Evolutionary conservation across 2,797 vertebrate species (phyloP), one percentile per base, ranked within the genome.

Genomic region (Clamator glandarius): DNA sequence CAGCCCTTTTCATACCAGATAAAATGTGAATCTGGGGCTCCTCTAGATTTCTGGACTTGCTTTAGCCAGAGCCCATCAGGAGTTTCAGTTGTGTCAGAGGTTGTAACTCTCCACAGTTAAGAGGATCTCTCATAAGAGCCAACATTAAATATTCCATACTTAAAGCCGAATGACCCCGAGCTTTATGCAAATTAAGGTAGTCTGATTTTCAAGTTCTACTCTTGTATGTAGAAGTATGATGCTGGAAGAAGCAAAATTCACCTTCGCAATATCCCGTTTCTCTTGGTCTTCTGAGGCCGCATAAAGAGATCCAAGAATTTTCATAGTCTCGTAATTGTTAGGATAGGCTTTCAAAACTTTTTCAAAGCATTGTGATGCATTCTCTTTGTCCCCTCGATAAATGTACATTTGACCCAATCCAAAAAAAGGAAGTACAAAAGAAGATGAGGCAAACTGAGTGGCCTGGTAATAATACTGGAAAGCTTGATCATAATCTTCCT

Each of bases 381-480:
- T 99, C 95, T 99, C 99, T 94, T 99, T 99, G 97, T 99, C 99
- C 77, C 99, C 98, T 90, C 99, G 98, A 96, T 99, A 99, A 95
- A 99, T 99, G 50, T 99, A 99, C 99, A 99, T 99, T 97, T 99
- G 99, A 54, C 99, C 99, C 97, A 99, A 97, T 78, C 99, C 99
- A 86, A 99, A 99, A 97, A 99, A 99, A 0, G 99, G 99, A 86
- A 99, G 97, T 66, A 99, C 99, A 44, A 99, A 99, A 62, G 99
- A 99, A 73, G 99, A 98, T 1, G 99, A 99, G 51, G 99, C 99
- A 94, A 99, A 99, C 97, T 99, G 99, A 39, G 99, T 99, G 90
- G 99, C 99, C 97, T 99, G 99, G 95, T 99, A 99, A 95, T 99
- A 99, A 97, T 99, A 99, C 97, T 99, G 99, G 97, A 99, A 99